Percentiles rank a stretch among this genome's conserved stretches.
These are phyloP conservation scores for Anoncus sp. DNA, from an alignment of 2,888 invertebrate genomes.

Conservation along the genomic window DNA sequence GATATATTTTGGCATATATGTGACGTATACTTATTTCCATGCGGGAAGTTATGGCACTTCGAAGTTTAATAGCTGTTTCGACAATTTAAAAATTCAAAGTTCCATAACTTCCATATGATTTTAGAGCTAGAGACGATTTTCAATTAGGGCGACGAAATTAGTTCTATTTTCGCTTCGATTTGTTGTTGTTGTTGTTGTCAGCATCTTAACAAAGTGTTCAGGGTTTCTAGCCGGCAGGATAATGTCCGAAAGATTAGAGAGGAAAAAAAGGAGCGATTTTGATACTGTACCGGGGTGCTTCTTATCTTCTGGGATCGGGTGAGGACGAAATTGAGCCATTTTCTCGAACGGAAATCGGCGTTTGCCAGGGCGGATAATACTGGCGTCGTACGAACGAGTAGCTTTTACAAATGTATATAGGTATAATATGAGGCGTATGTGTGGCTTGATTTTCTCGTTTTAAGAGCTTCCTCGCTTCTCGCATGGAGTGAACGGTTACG, in stretches of 20 bases:
- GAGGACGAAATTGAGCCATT: slow-evolving; percentile 41
- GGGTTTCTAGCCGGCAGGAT: neutral
- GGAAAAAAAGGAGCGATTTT: slow-evolving; percentile 28
- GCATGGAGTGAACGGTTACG: slow-evolving; percentile 45
- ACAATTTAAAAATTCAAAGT: no score
- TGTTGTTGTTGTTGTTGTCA: neutral
- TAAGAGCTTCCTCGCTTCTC: slow-evolving; percentile 34
- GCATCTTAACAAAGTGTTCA: slow-evolving; percentile 10
- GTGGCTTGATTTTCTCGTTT: slow-evolving; percentile 47
- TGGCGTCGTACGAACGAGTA: slow-evolving; percentile 43
- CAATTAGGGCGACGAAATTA: no score
- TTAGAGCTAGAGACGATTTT: no score
- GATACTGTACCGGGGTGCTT: slow-evolving; percentile 11
- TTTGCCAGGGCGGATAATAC: slow-evolving; percentile 49
- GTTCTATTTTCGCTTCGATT: no score
- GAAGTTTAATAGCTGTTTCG: no score
- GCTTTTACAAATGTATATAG: slow-evolving; percentile 22
- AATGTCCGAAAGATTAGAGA: slow-evolving; percentile 31
- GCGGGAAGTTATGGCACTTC: no score
- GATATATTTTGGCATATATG: no score
- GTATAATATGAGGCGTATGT: slow-evolving; percentile 26
- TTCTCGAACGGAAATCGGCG: slow-evolving; percentile 52
- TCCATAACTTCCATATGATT: no score
- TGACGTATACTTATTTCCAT: no score
- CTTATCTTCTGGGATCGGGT: slow-evolving; percentile 45